These are phyloP conservation scores for Halcyon malimbica DNA, from an alignment of 2,113 vertebrate species.

Conservation along the genomic window DNA sequence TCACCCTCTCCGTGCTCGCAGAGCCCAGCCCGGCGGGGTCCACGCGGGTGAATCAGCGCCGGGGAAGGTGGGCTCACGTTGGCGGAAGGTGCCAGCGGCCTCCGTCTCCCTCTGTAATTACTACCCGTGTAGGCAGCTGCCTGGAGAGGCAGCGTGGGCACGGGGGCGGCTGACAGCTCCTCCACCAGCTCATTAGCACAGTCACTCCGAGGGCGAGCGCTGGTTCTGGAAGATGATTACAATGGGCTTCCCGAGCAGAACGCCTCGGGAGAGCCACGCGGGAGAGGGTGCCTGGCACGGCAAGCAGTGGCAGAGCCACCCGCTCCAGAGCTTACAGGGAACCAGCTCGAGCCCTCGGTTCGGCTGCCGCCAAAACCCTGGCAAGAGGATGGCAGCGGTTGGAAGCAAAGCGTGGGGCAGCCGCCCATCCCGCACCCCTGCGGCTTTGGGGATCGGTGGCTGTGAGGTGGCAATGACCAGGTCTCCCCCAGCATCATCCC, in stretches of 20 bases:
- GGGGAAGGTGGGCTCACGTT: constrained; percentile 19
- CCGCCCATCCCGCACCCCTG: fast-evolving
- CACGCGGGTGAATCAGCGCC: constrained; percentile 41
- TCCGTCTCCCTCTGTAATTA: constrained; percentile 66
- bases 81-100: constrained; percentile 58
- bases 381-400: fast-evolving
- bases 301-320: neutral
- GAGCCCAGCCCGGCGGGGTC: neutral
- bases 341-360: fast-evolving
- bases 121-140: constrained; percentile 65
- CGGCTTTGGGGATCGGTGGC: fast-evolving
- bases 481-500: fast-evolving
- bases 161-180: constrained; percentile 64
- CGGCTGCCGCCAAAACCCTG: fast-evolving
- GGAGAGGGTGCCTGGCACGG: neutral
- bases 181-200: constrained; percentile 45
- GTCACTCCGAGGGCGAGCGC: neutral
- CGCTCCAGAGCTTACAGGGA: neutral
- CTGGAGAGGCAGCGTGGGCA: constrained; percentile 15
- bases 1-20: fast-evolving
- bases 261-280: neutral
- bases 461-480: neutral
- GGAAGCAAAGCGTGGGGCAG: fast-evolving
- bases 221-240: neutral
- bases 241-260: neutral